Evolutionary conservation across 2,888 invertebrate species (phyloP).

Genomic region (Melanargia galathea): DNA sequence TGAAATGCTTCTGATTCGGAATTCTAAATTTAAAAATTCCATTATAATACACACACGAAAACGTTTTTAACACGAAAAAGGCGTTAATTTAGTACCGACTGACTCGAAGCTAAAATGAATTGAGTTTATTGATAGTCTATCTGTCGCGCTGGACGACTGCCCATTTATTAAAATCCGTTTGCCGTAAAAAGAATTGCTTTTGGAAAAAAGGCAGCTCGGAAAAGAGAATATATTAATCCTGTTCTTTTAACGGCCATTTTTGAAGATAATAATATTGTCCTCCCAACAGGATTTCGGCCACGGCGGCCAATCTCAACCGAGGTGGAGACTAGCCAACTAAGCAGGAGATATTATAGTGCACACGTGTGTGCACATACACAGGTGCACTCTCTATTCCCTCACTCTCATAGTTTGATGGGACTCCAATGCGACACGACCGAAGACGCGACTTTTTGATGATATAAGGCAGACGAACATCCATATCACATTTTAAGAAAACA

Average conservation of each 20-base stretch:
- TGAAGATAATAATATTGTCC: too few relatives aligned
- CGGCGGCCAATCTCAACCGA: too few relatives aligned
- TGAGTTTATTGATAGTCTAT: conserved; percentile 33
- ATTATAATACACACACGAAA: background rate
- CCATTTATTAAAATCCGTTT: conserved; percentile 33
- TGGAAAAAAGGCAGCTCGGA: conserved; percentile 14
- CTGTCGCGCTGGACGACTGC: conserved; percentile 22
- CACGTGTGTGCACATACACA: too few relatives aligned
- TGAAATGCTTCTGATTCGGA: background rate
- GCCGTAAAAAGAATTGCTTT: conserved; percentile 28
- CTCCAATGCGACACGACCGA: too few relatives aligned
- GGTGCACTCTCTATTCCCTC: too few relatives aligned
- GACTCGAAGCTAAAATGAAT: conserved; percentile 27
- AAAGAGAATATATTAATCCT: conserved; percentile 15
- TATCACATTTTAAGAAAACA: background rate
- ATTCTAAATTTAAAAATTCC: conserved; percentile 4
- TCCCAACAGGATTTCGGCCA: too few relatives aligned
- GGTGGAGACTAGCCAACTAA: too few relatives aligned
- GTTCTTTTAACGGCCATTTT: conserved; percentile 2
- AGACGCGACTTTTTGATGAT: background rate
- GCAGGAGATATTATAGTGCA: too few relatives aligned
- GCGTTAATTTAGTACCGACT: conserved; percentile 24
- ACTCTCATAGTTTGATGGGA: too few relatives aligned
- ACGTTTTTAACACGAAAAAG: conserved; percentile 13
- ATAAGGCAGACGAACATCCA: background rate